Evolutionary conservation across 2,888 invertebrate genomes (phyloP).

Genomic region (Thyatira batis): DNA sequence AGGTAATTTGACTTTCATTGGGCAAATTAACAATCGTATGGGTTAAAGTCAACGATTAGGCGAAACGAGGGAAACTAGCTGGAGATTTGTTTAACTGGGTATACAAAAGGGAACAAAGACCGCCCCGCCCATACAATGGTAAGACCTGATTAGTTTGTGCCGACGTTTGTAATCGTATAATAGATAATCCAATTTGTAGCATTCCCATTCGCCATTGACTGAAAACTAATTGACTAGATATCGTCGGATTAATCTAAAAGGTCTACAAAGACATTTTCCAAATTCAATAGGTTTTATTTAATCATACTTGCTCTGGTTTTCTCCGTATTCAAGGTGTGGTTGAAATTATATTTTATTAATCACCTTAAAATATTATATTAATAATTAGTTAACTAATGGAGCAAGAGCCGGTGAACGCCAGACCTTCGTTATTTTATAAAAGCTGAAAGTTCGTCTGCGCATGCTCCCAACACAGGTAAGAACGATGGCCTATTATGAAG

Average conservation of each 20-base stretch:
- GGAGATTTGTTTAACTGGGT: conserved; percentile 42
- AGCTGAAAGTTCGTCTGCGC: too few relatives aligned
- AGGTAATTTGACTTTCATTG: conserved; percentile 6
- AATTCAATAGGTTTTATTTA: neutral
- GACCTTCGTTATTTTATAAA: too few relatives aligned
- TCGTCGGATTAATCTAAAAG: conserved; percentile 16
- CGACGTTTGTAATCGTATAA: conserved; percentile 51
- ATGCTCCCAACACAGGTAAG: too few relatives aligned
- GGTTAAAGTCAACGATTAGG: conserved; percentile 30
- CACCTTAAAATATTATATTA: too few relatives aligned
- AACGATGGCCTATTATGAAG: too few relatives aligned
- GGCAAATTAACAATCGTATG: conserved; percentile 29
- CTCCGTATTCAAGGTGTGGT: too few relatives aligned
- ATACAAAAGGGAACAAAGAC: conserved; percentile 31
- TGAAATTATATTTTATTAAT: too few relatives aligned
- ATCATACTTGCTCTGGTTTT: neutral
- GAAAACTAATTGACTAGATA: conserved; percentile 36
- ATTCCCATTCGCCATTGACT: conserved; percentile 42
- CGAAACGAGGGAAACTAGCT: conserved; percentile 41
- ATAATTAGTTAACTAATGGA: too few relatives aligned
- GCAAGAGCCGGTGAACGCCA: too few relatives aligned
- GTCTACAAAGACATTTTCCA: conserved; percentile 1
- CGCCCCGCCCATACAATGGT: conserved; percentile 29
- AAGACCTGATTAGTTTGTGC: conserved; percentile 48
- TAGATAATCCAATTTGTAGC: conserved; percentile 55